Conservation (phyloP, 2,888 invertebrate genomes). For the Rhimphoctona megacephalus region DNA sequence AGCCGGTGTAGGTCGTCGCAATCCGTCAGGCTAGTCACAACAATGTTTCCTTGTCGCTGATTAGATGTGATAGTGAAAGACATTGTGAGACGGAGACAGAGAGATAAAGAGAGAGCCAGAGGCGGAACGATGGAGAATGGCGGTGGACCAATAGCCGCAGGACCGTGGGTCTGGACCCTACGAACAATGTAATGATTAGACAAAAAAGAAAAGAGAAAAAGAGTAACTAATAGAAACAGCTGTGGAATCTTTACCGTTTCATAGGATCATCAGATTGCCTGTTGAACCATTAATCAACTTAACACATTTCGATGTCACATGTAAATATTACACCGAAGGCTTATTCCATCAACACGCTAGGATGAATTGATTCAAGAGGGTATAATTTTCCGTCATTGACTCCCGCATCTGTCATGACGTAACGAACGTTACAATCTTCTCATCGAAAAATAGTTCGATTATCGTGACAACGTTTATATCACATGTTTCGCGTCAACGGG, state of each 20-base stretch:
- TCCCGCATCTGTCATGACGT: background rate
- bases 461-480: background rate
- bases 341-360: slow-evolving; percentile 40
- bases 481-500: background rate
- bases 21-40: slow-evolving; percentile 76
- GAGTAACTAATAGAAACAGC: background rate
- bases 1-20: slow-evolving; percentile 69
- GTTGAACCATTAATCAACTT: slow-evolving; percentile 53
- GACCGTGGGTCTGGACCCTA: background rate
- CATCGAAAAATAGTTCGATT: slow-evolving; percentile 2
- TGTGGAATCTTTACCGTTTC: background rate
- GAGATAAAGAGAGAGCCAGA: slow-evolving; percentile 57
- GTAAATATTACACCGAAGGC: slow-evolving; percentile 4
- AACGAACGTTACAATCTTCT: slow-evolving; percentile 10
- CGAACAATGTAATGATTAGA: background rate
- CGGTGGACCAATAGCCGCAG: background rate
- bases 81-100: slow-evolving; percentile 59
- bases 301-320: slow-evolving; percentile 35
- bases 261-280: background rate
- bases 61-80: slow-evolving; percentile 79
- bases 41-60: slow-evolving; percentile 81
- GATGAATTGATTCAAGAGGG: slow-evolving; percentile 41
- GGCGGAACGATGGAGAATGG: background rate
- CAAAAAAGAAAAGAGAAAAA: background rate
- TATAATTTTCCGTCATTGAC: slow-evolving; percentile 40